Base-by-base conservation (phyloP, 2,888 invertebrate genomes). In the Ernsta delagoae region DNA sequence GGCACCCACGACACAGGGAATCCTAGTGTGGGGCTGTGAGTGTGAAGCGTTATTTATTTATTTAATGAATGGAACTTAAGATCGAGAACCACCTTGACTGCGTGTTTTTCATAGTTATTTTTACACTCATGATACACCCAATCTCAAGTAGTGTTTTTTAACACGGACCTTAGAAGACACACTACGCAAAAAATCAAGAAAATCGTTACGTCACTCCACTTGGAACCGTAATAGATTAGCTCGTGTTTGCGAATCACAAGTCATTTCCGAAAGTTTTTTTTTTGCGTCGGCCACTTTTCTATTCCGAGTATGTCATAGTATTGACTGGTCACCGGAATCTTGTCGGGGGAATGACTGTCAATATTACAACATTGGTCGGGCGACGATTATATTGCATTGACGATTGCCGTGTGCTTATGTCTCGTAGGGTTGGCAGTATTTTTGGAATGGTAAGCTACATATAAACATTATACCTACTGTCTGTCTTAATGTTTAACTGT, bases 341-440 rank as follows among this genome's bases (percentile, higher is more conserved):
- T n/a, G n/a, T n/a, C 5, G 45, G 45, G n/a, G 45, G 45, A n/a
- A 45, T 45, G 45, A 45, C 45, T 45, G 45, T 45, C 45, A 45
- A 45, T 45, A 45, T 48, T 48, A 48, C 48, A 48, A 48, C 48
- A 48, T 48, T 12, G 48, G 48, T 48, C n/a, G 48, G n/a, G 48
- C 48, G 48, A 48, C 48, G n/a, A 48, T n/a, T 3, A 48, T 12
- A 48, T 12, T 12, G 12, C n/a, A 12, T 48, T 48, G 48, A n/a
- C 12, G 48, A 12, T 48, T 48, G 48, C 48, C 48, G 48, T 48
- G 48, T 48, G 12, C 48, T 48, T 48, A 48, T 5, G 11, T 4
- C 5, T 12, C 5, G 5, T 5, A 48, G 48, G 48, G 48, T 48
- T 48, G n/a, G 31, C 31, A 31, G 31, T 31, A 31, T 31, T 31